Conservation (phyloP, 2,888 invertebrate species). For the Caenorhabditis afra region DNA sequence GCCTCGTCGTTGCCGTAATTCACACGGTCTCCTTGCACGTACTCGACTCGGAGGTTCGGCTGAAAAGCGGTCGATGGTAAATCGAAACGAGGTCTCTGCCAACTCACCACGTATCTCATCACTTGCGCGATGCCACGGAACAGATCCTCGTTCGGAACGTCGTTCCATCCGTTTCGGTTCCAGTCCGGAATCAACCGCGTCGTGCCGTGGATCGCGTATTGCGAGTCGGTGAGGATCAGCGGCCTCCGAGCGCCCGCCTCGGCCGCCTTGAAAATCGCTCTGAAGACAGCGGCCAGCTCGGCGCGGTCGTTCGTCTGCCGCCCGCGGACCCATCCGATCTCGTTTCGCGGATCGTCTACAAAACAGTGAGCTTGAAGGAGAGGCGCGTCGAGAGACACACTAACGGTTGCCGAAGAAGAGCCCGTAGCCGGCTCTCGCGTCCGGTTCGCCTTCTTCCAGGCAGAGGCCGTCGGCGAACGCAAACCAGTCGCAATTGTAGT, state of each 20-base stretch:
- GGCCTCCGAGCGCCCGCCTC: neutral
- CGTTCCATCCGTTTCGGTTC: conserved; percentile 43
- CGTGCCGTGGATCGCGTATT: conserved; percentile 7
- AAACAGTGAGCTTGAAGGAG: no score
- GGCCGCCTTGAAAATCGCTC: no score
- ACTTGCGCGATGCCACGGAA: neutral
- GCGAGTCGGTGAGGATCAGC: conserved; percentile 39
- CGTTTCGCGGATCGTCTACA: conserved; percentile 82
- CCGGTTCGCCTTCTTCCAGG: conserved; percentile 62
- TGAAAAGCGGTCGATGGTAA: no score
- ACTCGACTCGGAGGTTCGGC: conserved; percentile 88
- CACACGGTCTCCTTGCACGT: conserved; percentile 90
- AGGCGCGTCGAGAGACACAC: no score
- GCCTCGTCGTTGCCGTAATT: conserved; percentile 92
- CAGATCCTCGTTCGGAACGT: conserved; percentile 4
- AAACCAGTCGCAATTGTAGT: no score
- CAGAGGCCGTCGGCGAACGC: conserved; percentile 77
- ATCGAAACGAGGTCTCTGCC: no score
- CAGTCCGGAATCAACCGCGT: conserved; percentile 30
- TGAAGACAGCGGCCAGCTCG: conserved; percentile 89
- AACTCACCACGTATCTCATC: no score
- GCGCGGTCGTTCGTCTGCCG: conserved; percentile 93
- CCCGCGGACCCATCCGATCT: conserved; percentile 29
- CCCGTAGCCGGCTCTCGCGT: conserved; percentile 29
- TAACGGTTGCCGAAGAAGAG: conserved; percentile 25